These are phyloP conservation scores for Drosophila austrosaltans DNA, from an alignment of 2,888 invertebrate species.

Conservation along the genomic window DNA sequence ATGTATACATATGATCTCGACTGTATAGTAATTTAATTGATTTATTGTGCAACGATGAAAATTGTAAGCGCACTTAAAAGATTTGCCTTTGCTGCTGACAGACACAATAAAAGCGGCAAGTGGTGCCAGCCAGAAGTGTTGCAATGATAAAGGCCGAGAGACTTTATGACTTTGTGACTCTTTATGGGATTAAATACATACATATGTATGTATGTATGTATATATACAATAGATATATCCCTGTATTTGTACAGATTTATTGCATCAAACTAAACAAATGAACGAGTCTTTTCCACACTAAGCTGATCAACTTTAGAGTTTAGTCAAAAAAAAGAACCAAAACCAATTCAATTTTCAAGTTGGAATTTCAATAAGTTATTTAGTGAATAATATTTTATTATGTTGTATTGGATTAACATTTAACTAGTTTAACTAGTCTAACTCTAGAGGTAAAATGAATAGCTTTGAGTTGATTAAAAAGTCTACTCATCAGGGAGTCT, in stretches of 20 bases:
- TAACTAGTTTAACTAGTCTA: no score
- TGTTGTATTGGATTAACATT: neutral
- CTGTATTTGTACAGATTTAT: neutral
- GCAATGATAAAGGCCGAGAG: neutral
- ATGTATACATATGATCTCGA: neutral
- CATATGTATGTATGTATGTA: neutral
- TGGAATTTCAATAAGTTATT: neutral
- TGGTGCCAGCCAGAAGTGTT: neutral
- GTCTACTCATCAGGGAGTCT: no score
- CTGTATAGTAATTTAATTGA: constrained; percentile 38
- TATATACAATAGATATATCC: neutral
- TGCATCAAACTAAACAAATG: neutral
- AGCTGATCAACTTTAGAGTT: no score
- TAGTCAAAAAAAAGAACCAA: neutral
- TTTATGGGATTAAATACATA: neutral
- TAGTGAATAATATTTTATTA: neutral
- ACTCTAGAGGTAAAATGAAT: no score
- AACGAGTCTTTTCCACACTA: neutral
- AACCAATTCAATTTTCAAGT: neutral
- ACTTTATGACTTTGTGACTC: neutral
- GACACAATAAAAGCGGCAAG: constrained; percentile 9
- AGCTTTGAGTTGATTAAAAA: no score
- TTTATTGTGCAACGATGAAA: constrained; percentile 31
- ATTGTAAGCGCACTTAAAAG: constrained; percentile 34
- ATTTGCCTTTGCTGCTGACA: constrained; percentile 24